Percentiles rank a stretch among this genome's conserved stretches.
Evolutionary conservation across 2,888 invertebrate genomes (phyloP).

Genomic region (Synanthedon myopaeformis): DNA sequence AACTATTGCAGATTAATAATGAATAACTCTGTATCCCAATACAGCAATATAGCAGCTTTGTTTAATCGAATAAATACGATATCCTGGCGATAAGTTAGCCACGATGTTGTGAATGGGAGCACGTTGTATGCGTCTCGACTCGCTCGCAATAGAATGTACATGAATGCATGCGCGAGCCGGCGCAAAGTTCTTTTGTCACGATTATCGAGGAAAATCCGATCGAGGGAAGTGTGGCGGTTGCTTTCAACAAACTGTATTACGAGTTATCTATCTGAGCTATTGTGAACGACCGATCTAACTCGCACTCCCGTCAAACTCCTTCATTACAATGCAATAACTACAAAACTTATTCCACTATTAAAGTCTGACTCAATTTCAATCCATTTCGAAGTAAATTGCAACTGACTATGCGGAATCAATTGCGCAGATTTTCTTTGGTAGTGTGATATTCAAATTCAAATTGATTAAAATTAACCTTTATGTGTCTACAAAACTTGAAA

Average conservation of each 20-base stretch:
- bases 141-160: conserved; percentile 42
- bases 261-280: conserved; percentile 62
- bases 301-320: too few species aligned
- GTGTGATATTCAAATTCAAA: too few species aligned
- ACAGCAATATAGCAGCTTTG: background rate
- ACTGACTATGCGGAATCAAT: too few species aligned
- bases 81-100: conserved; percentile 37
- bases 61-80: conserved; percentile 26
- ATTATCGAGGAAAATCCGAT: conserved; percentile 69
- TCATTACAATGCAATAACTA: too few species aligned
- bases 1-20: too few species aligned
- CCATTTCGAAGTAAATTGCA: too few species aligned
- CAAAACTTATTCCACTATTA: too few species aligned
- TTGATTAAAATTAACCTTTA: too few species aligned
- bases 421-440: too few species aligned
- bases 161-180: conserved; percentile 23
- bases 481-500: too few species aligned
- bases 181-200: conserved; percentile 67
- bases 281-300: conserved; percentile 25
- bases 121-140: conserved; percentile 35
- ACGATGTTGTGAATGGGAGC: conserved; percentile 42
- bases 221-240: conserved; percentile 51
- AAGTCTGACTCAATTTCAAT: too few species aligned
- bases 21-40: too few species aligned
- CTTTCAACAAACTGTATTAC: conserved; percentile 66